Conservation (phyloP, 2,113 vertebrate genomes). For the Seriola rivoliana region DNA sequence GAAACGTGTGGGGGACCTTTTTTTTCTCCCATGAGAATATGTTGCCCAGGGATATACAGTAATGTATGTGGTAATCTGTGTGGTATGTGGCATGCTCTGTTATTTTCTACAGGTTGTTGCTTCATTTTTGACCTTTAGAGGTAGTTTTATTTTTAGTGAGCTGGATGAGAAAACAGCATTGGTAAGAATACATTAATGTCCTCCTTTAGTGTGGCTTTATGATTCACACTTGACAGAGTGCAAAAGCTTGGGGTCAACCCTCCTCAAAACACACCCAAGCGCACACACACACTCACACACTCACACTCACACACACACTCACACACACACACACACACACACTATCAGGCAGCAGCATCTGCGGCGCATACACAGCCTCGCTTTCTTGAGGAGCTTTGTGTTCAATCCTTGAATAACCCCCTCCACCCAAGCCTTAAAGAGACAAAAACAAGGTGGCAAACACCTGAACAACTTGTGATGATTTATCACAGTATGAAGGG, state of each 20-base stretch:
- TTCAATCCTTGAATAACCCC: too few species aligned
- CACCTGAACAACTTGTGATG: not conserved
- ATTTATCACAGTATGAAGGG: not conserved
- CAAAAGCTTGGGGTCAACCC: constrained; percentile 26
- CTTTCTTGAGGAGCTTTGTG: constrained; percentile 41
- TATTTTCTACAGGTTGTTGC: too few species aligned
- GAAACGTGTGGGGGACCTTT: not conserved
- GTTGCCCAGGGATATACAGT: not conserved
- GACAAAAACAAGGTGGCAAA: not conserved
- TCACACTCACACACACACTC: constrained; percentile 44
- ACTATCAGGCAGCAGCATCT: constrained; percentile 53
- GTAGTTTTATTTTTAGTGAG: not conserved
- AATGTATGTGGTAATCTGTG: not conserved
- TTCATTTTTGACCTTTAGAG: not conserved
- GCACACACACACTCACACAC: constrained; percentile 16
- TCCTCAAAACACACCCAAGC: constrained; percentile 35
- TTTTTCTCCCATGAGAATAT: not conserved
- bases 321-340: constrained; percentile 34
- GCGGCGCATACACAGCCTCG: constrained; percentile 20
- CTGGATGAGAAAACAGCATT: not conserved
- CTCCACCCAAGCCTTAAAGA: not conserved
- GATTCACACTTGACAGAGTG: constrained; percentile 12
- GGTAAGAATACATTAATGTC: not conserved
- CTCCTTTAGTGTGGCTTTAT: not conserved
- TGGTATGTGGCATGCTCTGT: not conserved